Conservation (phyloP, 2,113 vertebrate species). For the Vulpes vulpes region DNA sequence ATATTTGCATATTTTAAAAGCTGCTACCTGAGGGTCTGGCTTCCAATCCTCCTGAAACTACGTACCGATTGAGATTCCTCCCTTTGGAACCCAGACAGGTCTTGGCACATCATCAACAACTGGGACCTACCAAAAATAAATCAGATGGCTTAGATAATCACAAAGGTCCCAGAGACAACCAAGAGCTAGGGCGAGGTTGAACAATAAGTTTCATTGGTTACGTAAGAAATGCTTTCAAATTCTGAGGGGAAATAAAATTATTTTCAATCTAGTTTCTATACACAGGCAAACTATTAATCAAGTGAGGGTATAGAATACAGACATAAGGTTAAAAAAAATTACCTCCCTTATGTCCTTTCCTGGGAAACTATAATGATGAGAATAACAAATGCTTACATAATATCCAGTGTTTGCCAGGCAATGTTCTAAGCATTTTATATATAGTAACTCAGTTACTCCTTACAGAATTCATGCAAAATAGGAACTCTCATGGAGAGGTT, state of each 20-base stretch:
- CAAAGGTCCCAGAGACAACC: not conserved
- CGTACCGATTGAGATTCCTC: not conserved
- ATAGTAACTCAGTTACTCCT: not conserved
- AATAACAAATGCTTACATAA: not conserved
- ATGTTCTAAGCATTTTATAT: not conserved
- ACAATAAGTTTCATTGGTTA: not conserved
- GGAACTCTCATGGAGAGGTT: not conserved
- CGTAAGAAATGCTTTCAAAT: not conserved
- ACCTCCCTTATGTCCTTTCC: not conserved
- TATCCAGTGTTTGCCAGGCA: not conserved
- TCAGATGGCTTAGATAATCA: not conserved
- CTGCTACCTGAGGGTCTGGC: not conserved
- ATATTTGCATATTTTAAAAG: not conserved
- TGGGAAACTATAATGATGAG: not conserved
- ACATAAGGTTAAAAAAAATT: not conserved
- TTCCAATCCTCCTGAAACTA: not conserved
- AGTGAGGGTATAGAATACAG: not conserved
- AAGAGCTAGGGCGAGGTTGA: not conserved
- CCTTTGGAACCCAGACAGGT: not conserved
- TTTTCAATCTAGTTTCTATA: constrained; percentile 2
- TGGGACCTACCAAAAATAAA: not conserved
- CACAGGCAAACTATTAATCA: not conserved
- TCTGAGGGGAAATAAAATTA: not conserved
- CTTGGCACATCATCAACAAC: not conserved
- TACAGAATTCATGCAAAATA: not conserved